Evolutionary conservation across 2,888 invertebrate species (phyloP), one percentile per base, ranked within the genome.

Genomic region (Cybosia mesomella): DNA sequence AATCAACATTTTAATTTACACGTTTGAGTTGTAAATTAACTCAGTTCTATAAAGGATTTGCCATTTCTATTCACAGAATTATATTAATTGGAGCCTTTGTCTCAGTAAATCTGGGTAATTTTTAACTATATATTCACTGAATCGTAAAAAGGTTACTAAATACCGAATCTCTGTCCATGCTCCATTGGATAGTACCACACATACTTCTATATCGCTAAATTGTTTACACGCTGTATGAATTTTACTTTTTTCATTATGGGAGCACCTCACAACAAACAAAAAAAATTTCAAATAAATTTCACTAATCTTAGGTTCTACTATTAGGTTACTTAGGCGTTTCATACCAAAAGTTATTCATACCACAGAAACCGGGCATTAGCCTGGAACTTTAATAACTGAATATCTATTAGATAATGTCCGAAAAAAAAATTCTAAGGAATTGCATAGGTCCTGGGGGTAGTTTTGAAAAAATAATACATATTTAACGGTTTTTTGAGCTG

Each of bases 91-190:
- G 34, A n/a, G 54, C 28, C 2, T 65, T 66, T 53, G 57, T 57
- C 21, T 60, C 61, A 62, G 58, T 21, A 24, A 58, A 69, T 62
- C 2, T 62, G 21, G 36, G 58, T 22, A 61, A 58, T 68, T 57
- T 60, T 55, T 43, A 53, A 60, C 59, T 43, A 34, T 13, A 28
- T 62, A 24, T 36, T 32, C 66, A 66, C 0, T 58, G 34, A 58
- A 15, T 61, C 61, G 66, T 49, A 58, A 69, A 69, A 66, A 58
- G 69, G 65, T 66, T 58, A 36, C 58, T 66, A 58, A 58, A 60
- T 57, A 60, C 21, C 24, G 22, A 64, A 70, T 53, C 54, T 61
- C 28, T 54, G 58, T 54, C 49, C 32, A 57, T 13, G 39, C 59
- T 39, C 22, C 24, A 32, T 32, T 62, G 34, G 58, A 34, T 67